These are phyloP conservation scores for Trimorus sp. DNA, from an alignment of 2,888 invertebrate species.

Conservation along the genomic window DNA sequence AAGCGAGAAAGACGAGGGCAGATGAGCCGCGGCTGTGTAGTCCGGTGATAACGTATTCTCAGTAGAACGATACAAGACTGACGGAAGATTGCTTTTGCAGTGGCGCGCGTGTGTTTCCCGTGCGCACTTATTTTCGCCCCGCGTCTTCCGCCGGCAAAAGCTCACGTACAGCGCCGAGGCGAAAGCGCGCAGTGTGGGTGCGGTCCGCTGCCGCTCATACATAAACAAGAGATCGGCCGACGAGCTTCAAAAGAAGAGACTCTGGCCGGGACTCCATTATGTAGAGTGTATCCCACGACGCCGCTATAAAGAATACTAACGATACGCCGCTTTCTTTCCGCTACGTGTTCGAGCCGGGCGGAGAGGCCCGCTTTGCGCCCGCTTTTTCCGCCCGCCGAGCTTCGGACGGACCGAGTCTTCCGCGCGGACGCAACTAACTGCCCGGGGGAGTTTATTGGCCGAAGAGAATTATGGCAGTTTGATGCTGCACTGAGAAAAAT, in stretches of 20 bases:
- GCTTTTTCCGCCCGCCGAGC: slow-evolving; percentile 23
- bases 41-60: slow-evolving; percentile 77
- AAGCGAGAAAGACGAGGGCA: slow-evolving; percentile 24
- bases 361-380: slow-evolving; percentile 9
- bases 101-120: slow-evolving; percentile 52
- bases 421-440: neutral
- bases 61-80: slow-evolving; percentile 73
- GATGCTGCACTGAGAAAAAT: too few relatives aligned
- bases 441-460: too few relatives aligned
- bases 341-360: slow-evolving; percentile 49
- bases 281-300: slow-evolving; percentile 81
- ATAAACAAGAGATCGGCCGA: slow-evolving; percentile 81
- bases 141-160: slow-evolving; percentile 70
- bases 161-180: slow-evolving; percentile 62
- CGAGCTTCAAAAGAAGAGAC: slow-evolving; percentile 81
- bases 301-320: slow-evolving; percentile 81
- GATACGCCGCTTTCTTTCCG: slow-evolving; percentile 78
- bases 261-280: slow-evolving; percentile 80
- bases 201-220: slow-evolving; percentile 80
- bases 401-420: slow-evolving; percentile 29
- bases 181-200: slow-evolving; percentile 73
- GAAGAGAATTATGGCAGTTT: too few relatives aligned
- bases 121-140: slow-evolving; percentile 51
- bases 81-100: slow-evolving; percentile 79
- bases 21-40: slow-evolving; percentile 61